Percentiles rank a stretch among this genome's conserved stretches.
Conservation (phyloP, 2,113 vertebrate genomes). For the Gnathonemus longibarbis region DNA sequence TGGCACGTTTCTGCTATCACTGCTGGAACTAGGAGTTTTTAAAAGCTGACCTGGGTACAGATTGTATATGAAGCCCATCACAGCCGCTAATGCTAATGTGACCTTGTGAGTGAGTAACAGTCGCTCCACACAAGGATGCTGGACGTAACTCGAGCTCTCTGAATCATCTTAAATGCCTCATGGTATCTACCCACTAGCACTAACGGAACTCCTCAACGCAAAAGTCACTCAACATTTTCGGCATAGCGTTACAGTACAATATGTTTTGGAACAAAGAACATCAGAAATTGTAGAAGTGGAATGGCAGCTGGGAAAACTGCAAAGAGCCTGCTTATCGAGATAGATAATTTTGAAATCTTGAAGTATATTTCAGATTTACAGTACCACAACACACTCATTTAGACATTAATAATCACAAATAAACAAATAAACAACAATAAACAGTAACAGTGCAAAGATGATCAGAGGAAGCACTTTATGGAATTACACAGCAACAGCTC, state of each 20-base stretch:
- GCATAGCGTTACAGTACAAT: neutral
- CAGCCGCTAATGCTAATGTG: neutral
- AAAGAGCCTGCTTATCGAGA: neutral
- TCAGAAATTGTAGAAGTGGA: neutral
- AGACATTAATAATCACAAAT: too few relatives aligned
- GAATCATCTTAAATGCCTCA: neutral
- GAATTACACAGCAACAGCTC: too few relatives aligned
- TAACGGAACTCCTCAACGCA: neutral
- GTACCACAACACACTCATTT: too few relatives aligned
- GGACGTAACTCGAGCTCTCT: neutral
- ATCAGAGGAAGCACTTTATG: too few relatives aligned
- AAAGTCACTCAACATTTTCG: neutral
- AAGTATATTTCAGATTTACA: neutral
- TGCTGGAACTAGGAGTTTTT: neutral
- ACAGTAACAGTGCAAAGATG: too few relatives aligned
- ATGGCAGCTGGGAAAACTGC: neutral
- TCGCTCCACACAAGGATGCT: neutral
- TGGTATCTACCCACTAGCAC: neutral
- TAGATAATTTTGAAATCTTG: too few relatives aligned
- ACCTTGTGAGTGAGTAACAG: neutral
- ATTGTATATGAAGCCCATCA: neutral
- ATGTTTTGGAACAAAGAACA: neutral
- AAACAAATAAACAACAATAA: too few relatives aligned
- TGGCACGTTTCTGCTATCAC: neutral
- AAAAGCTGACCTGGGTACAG: slow-evolving; percentile 5